These are phyloP conservation scores for Apotomis turbidana DNA, from an alignment of 2,888 invertebrate species.

Conservation along the genomic window DNA sequence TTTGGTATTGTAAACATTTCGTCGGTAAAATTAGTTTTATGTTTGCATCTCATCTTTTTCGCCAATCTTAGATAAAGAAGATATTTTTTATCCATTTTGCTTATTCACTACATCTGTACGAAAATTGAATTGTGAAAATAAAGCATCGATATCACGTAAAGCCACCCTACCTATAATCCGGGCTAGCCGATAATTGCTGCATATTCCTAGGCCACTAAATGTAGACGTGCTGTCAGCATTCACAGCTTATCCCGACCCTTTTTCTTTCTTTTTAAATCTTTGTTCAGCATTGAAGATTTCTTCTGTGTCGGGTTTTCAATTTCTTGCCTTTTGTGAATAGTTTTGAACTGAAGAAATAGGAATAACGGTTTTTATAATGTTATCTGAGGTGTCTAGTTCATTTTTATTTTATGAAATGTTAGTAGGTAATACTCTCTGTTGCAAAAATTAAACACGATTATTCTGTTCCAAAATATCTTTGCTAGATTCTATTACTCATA, in stretches of 20 bases:
- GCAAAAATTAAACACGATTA: too few species aligned
- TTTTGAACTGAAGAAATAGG: neutral
- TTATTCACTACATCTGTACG: neutral
- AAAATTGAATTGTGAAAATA: neutral
- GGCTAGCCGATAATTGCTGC: constrained; percentile 31
- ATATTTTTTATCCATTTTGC: too few species aligned
- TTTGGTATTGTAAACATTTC: too few species aligned
- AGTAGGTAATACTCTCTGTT: too few species aligned
- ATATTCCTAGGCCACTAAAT: constrained; percentile 39
- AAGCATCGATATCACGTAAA: constrained; percentile 1
- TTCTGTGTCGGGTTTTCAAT: constrained; percentile 30
- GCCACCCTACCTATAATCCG: constrained; percentile 2
- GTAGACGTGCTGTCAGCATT: constrained; percentile 36
- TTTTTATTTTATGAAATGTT: too few species aligned
- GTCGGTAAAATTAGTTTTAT: too few species aligned
- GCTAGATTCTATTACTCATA: too few species aligned
- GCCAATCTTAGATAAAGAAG: too few species aligned
- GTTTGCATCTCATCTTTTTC: too few species aligned
- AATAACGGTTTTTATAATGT: neutral
- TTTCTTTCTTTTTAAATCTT: constrained; percentile 34
- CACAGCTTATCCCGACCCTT: constrained; percentile 35
- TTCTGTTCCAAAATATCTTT: too few species aligned
- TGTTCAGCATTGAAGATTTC: constrained; percentile 21
- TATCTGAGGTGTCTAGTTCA: too few species aligned
- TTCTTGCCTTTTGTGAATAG: constrained; percentile 26